Evolutionary conservation across 2,797 vertebrate genomes (phyloP).

Genomic region (Alectoris magna): DNA sequence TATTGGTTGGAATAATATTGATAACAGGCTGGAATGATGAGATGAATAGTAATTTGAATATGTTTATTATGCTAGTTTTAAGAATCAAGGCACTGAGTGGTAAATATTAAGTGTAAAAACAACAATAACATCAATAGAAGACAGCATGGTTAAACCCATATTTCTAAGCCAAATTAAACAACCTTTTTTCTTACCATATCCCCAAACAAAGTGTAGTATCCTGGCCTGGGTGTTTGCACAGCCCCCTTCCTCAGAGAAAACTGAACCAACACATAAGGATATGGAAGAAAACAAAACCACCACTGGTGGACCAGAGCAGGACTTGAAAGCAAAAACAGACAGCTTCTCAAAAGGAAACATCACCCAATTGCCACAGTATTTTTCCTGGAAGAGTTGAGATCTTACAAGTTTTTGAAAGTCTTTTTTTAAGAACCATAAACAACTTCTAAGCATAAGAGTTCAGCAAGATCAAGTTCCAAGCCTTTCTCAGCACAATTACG

Average conservation of each 20-base stretch:
- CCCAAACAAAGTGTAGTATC: not conserved
- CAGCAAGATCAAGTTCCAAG: not conserved
- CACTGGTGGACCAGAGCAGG: not conserved
- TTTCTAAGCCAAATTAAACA: not conserved
- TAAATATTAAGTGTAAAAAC: not conserved
- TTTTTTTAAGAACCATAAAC: not conserved
- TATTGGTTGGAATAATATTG: not conserved
- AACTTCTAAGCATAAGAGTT: not conserved
- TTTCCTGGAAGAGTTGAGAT: not conserved
- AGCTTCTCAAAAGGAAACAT: not conserved
- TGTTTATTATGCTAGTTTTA: not conserved
- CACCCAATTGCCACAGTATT: not conserved
- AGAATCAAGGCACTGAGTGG: not conserved
- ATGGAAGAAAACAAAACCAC: not conserved
- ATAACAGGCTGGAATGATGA: not conserved
- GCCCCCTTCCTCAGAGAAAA: not conserved
- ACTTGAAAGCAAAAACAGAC: not conserved
- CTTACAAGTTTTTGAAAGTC: not conserved
- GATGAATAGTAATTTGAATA: not conserved
- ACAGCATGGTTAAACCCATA: not conserved
- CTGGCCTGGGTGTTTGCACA: not conserved
- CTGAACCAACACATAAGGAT: not conserved
- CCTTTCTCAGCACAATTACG: constrained; percentile 6
- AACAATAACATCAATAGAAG: not conserved
- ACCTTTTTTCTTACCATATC: not conserved